phyloP scores from a whole-genome alignment of 2,888 invertebrate genomes.

The Bellardia bayeri region DNA sequence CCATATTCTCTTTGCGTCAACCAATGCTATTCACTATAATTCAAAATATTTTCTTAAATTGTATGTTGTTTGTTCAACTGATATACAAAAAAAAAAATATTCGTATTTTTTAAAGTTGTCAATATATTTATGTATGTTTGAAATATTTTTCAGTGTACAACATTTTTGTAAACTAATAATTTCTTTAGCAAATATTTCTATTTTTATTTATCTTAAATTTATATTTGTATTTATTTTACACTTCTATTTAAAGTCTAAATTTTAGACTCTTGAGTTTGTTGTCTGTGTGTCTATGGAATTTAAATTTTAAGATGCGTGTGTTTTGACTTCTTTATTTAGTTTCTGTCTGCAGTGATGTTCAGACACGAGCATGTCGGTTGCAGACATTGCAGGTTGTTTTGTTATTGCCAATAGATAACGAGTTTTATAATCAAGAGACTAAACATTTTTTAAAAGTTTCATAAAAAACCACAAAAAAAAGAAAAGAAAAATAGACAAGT shows the following conservation, averaged over 20 bases:
- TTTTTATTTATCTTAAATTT: not conserved
- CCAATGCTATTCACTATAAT: too few relatives aligned
- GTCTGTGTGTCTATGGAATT: not conserved
- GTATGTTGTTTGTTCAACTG: too few relatives aligned
- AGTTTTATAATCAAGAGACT: not conserved
- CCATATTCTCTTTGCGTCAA: too few relatives aligned
- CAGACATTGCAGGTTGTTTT: not conserved
- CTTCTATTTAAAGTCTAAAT: too few relatives aligned
- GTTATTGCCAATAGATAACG: not conserved
- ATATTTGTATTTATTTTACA: not conserved
- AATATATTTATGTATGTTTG: too few relatives aligned
- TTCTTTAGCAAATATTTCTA: too few relatives aligned
- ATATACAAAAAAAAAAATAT: too few relatives aligned
- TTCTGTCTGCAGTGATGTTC: not conserved
- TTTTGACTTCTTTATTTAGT: conserved; percentile 12
- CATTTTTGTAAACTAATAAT: too few relatives aligned
- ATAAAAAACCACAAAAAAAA: too few relatives aligned
- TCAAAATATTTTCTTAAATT: too few relatives aligned
- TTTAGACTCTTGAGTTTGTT: not conserved
- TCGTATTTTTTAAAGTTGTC: too few relatives aligned
- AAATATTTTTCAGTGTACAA: too few relatives aligned
- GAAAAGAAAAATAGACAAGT: not conserved
- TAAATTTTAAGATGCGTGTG: not conserved
- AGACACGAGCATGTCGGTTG: not conserved
- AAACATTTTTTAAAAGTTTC: not conserved